These are phyloP conservation scores for Callinectes sapidus DNA, from an alignment of 2,888 invertebrate genomes.

Conservation along the genomic window DNA sequence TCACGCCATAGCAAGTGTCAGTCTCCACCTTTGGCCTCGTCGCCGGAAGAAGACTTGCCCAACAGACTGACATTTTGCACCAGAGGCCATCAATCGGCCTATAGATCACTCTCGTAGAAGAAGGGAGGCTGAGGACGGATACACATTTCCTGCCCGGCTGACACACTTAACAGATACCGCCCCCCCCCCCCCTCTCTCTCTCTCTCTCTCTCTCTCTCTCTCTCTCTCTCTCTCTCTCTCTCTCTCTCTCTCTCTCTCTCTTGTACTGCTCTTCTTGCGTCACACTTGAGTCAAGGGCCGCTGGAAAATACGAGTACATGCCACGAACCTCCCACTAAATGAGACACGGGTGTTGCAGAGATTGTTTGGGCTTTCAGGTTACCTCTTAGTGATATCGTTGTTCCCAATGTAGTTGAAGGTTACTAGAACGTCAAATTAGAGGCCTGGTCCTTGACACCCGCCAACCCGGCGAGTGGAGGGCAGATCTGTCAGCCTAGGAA, in stretches of 20 bases:
- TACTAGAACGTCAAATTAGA: not conserved
- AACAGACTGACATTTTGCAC: not conserved
- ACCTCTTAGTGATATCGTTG: not conserved
- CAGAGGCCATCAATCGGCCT: not conserved
- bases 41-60: not conserved
- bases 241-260: conserved; percentile 10
- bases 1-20: not conserved
- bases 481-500: not conserved
- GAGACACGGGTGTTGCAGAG: not conserved
- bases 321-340: not conserved
- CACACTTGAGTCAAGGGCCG: not conserved
- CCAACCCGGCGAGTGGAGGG: not conserved
- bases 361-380: not conserved
- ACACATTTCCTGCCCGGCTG: not conserved
- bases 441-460: not conserved
- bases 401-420: not conserved
- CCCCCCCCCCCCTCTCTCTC: not conserved
- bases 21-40: not conserved
- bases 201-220: not conserved
- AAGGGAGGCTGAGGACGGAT: not conserved
- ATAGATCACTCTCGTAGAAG: not conserved
- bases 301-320: not conserved
- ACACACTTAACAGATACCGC: not conserved
- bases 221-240: not conserved
- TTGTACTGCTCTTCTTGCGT: not conserved